Conservation (phyloP, 2,888 invertebrate species). For the Halocaridina rubra region DNA sequence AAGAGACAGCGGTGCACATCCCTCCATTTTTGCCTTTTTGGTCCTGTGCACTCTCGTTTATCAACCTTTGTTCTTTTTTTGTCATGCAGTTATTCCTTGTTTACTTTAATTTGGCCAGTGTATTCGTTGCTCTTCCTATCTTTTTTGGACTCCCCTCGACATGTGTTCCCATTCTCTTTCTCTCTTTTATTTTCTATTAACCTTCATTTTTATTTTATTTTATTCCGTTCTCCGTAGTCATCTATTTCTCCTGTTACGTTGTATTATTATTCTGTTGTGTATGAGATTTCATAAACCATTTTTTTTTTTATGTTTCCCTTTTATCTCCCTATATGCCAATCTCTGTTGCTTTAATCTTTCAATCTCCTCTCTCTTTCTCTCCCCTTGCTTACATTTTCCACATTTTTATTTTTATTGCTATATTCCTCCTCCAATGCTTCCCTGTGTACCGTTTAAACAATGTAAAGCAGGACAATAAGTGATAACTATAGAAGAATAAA, state of each 20-base stretch:
- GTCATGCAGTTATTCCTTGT: background rate
- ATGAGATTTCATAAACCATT: background rate
- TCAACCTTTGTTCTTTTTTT: background rate
- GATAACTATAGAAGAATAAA: no score
- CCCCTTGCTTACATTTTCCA: no score
- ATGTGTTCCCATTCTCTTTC: no score
- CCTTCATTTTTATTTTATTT: background rate
- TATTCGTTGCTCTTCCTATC: background rate
- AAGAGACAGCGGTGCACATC: background rate
- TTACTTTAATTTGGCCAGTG: background rate
- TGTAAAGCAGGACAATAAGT: no score
- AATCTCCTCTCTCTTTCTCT: background rate
- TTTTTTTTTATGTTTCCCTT: background rate
- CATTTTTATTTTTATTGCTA: no score
- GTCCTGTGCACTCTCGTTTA: background rate
- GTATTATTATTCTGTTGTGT: no score
- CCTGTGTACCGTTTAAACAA: no score
- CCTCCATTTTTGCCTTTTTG: background rate
- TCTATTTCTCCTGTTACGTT: background rate
- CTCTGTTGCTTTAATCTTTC: background rate
- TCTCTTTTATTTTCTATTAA: background rate
- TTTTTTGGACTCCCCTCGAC: no score
- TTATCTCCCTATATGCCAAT: background rate
- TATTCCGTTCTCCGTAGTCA: background rate
- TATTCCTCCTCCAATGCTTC: no score